Evolutionary conservation across 2,888 invertebrate genomes (phyloP), one percentile per base, ranked within the genome.

Genomic region (Nemapogon koenigi): DNA sequence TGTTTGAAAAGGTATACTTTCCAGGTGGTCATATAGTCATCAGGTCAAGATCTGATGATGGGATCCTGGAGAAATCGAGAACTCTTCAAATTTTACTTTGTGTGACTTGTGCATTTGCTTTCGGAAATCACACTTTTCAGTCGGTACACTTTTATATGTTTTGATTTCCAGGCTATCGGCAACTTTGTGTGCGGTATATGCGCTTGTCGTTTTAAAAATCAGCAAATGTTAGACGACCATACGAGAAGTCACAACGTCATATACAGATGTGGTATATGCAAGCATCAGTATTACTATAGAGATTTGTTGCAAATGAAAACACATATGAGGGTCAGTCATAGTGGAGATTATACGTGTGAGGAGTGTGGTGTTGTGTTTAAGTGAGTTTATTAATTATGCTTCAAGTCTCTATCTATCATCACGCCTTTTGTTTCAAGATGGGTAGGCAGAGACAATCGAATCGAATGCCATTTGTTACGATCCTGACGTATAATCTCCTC

Each of bases 131-230:
- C n/a, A n/a, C n/a, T n/a, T n/a, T n/a, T n/a, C n/a, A n/a, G n/a
- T n/a, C n/a, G n/a, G n/a, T n/a, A n/a, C n/a, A n/a, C n/a, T n/a
- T n/a, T n/a, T n/a, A n/a, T n/a, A n/a, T n/a, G n/a, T n/a, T n/a
- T n/a, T n/a, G n/a, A n/a, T n/a, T n/a, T n/a, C n/a, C n/a, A n/a
- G n/a, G n/a, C n/a, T n/a, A n/a, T n/a, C n/a, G n/a, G n/a, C n/a
- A n/a, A 22, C 10, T 22, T 22, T 7, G 13, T 33, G 13, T 33
- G 33, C 13, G n/a, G 13, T n/a, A 33, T 33, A 18, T 33, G 33
- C 19, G 4, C 11, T 11, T 11, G 17, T 17, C 19, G 19, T 18
- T 17, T 19, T 7, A 7, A 18, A 8, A 3, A n/a, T 13, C 2
- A n/a, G 8, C 14, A 19, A 10, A n/a, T 2, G 2, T 4, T 17